These are phyloP conservation scores for Hycleus cichorii DNA, from an alignment of 1,140 invertebrate genomes.

Conservation along the genomic window DNA sequence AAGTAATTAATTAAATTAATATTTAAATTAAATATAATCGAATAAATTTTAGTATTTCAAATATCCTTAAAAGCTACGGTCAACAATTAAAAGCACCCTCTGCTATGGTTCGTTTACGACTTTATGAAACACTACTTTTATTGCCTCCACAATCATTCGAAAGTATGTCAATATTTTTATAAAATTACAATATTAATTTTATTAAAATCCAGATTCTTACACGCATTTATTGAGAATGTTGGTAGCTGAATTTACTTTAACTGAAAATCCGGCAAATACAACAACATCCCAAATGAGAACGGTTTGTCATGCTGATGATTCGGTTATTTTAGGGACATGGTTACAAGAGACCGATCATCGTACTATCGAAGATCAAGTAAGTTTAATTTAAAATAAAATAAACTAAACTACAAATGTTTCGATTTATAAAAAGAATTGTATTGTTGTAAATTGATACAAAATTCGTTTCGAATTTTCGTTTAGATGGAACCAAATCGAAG, in stretches of 20 bases:
- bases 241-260: slow-evolving; percentile 94
- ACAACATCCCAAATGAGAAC: slow-evolving; percentile 81
- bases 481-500: slow-evolving; percentile 71
- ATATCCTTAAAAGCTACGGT: slow-evolving; percentile 86
- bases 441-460: no score
- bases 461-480: slow-evolving; percentile 26
- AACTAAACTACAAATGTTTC: neutral
- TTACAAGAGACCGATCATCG: slow-evolving; percentile 93
- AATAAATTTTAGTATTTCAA: slow-evolving; percentile 57
- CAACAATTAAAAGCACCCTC: slow-evolving; percentile 89
- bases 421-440: neutral
- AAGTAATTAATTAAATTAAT: slow-evolving; percentile 57
- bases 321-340: slow-evolving; percentile 79
- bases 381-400: slow-evolving; percentile 9
- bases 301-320: slow-evolving; percentile 87
- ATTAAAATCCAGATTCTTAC: slow-evolving; percentile 55
- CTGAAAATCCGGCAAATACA: slow-evolving; percentile 91
- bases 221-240: slow-evolving; percentile 83
- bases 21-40: slow-evolving; percentile 2
- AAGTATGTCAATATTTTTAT: slow-evolving; percentile 47
- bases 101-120: slow-evolving; percentile 82
- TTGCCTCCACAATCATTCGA: slow-evolving; percentile 79
- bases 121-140: slow-evolving; percentile 84
- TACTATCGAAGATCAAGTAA: slow-evolving; percentile 94
- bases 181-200: neutral